Base-by-base conservation (phyloP, 2,797 vertebrate genomes). In the Myiotriccus ornatus region DNA sequence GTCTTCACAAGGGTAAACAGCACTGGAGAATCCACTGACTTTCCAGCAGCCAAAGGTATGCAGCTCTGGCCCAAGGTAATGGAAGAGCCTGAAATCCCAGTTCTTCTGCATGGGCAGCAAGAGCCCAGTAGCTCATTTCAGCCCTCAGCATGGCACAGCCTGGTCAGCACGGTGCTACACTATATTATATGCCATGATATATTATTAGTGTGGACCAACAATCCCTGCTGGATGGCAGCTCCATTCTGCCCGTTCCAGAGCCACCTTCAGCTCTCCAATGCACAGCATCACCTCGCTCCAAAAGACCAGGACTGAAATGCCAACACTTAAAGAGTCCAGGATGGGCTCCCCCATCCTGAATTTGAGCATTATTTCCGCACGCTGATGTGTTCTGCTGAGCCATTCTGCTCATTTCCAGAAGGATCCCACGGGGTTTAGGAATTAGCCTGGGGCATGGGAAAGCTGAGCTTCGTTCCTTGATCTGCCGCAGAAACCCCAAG, bases 401-500 rank as follows among this genome's bases (percentile, higher is more conserved):
- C 62, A 8, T 91, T 70, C 80, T 82, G 37, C 34, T 94, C 88
- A 67, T 82, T 88, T 93, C 77, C 88, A 93, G 70, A 65, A 89
- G 84, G 67, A 95, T 96, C 91, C 47, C 93, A 95, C 2, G 1
- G 82, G 76, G 89, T 78, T 96, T 73, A 93, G 73, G 84, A 95
- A 92, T 91, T 91, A 92, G 87, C 95, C 94, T 32, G 50, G 43
- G 87, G 94, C 92, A 89, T 86, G 94, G 69, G 94, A 95, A 96
- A 96, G 65, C 30, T 75, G 82, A 93, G 75, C 73, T 92, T 80
- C 84, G 62, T 96, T 93, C 86, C 94, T 71, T 95, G 81, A 95
- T 96, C 87, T 93, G 95, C 92, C 93, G 93, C 89, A 93, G 89
- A 94, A 93, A 92, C 89, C 92, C 94, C 88, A 94, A 87, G 71